Conservation (phyloP, 53 echinoderm and acorn worm species). For the Pentamera pediparva region DNA sequence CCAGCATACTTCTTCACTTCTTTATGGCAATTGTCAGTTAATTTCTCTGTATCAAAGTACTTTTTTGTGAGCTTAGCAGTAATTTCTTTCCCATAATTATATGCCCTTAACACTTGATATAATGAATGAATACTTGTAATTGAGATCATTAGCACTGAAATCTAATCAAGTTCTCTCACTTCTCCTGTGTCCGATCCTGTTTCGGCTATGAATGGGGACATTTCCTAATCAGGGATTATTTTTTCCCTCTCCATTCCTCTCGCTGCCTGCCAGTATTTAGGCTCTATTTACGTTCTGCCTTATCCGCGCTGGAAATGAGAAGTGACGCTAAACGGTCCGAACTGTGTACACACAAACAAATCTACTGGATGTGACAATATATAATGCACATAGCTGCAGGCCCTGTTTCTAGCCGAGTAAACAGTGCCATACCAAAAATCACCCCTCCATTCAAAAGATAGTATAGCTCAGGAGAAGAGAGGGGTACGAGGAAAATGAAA, state of each 20-base stretch:
- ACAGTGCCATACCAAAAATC: conserved; percentile 19
- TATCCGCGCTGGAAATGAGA: no score
- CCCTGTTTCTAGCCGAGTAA: conserved; percentile 16
- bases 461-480: no score
- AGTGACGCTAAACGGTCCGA: no score
- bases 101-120: no score
- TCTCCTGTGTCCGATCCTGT: not conserved
- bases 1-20: no score
- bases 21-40: no score
- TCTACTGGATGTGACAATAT: conserved; percentile 24
- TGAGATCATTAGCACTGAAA: conserved; percentile 17
- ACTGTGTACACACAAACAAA: no score
- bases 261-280: not conserved
- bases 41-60: not conserved
- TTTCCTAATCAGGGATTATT: no score
- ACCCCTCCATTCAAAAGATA: conserved; percentile 28
- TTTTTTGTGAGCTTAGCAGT: conserved; percentile 1
- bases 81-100: not conserved
- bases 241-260: not conserved
- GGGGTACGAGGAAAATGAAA: conserved; percentile 32
- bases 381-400: conserved; percentile 28
- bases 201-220: no score
- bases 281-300: not conserved
- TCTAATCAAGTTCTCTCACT: conserved; percentile 15
- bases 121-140: conserved; percentile 9